A percentile compares a stretch with the other conserved stretches of the same genome.
Evolutionary conservation across 92 coral and sea anemone genomes (phyloP).

Genomic region (Parazoanthus darwini): DNA sequence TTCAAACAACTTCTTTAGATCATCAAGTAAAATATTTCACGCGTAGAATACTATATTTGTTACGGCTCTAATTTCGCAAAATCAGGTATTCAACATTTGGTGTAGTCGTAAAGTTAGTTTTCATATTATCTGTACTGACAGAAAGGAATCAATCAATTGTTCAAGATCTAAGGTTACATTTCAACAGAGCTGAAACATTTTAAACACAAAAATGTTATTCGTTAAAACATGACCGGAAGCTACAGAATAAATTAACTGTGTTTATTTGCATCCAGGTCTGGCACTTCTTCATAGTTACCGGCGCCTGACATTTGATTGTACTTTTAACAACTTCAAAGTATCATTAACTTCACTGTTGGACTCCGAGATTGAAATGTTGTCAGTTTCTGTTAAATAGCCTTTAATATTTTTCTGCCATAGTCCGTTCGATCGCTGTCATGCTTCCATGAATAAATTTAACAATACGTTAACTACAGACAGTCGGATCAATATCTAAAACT

Average conservation of each 20-base stretch:
- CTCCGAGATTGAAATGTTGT: background rate
- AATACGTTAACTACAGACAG: background rate
- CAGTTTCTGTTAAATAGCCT: background rate
- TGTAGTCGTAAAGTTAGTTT: background rate
- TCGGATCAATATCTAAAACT: background rate
- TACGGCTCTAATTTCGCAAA: background rate
- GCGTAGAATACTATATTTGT: background rate
- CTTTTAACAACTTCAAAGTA: background rate
- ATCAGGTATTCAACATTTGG: background rate
- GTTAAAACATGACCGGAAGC: constrained; percentile 20
- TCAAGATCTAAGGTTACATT: background rate
- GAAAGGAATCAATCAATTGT: background rate
- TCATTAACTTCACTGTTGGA: background rate
- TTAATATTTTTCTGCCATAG: background rate
- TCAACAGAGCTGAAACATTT: background rate
- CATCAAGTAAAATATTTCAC: background rate
- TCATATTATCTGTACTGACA: background rate
- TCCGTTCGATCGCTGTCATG: background rate
- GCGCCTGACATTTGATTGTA: background rate
- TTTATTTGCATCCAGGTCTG: background rate
- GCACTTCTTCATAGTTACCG: background rate
- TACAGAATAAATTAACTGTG: background rate
- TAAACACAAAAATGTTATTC: background rate
- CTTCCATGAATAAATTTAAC: background rate
- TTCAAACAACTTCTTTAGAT: background rate